These are phyloP conservation scores for Amblyteles armatorius DNA, from an alignment of 2,888 invertebrate species.

Conservation along the genomic window DNA sequence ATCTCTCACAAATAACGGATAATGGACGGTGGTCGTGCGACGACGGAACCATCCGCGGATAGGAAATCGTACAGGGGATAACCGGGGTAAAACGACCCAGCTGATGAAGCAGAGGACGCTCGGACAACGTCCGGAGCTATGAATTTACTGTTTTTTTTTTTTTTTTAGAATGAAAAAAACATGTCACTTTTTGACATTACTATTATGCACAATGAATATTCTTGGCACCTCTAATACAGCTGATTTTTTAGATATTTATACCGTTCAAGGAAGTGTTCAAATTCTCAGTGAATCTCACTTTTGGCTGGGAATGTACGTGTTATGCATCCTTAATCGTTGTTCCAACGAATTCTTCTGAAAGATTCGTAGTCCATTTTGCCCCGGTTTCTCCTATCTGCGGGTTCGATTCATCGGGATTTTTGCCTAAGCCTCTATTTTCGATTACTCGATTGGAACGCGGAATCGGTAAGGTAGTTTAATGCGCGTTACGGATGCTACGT, in stretches of 20 bases:
- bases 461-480: constrained; percentile 8
- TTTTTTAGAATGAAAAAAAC: too few relatives aligned
- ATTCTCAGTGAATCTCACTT: too few relatives aligned
- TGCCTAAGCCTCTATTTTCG: not conserved
- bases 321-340: not conserved
- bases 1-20: constrained; percentile 3
- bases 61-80: not conserved
- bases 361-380: not conserved
- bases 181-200: too few relatives aligned
- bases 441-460: constrained; percentile 17
- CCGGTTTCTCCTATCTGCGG: not conserved
- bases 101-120: not conserved
- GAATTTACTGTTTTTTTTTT: not conserved
- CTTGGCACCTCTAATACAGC: too few relatives aligned
- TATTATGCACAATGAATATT: too few relatives aligned
- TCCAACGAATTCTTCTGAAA: not conserved
- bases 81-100: not conserved
- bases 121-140: not conserved
- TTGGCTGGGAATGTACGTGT: too few relatives aligned
- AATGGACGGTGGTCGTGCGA: not conserved
- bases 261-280: too few relatives aligned
- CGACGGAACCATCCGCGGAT: not conserved
- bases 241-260: too few relatives aligned
- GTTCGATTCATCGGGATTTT: not conserved
- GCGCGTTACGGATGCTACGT: constrained; percentile 37